Conservation (phyloP, 2,113 vertebrate genomes). For the Ancistrus triradiatus region DNA sequence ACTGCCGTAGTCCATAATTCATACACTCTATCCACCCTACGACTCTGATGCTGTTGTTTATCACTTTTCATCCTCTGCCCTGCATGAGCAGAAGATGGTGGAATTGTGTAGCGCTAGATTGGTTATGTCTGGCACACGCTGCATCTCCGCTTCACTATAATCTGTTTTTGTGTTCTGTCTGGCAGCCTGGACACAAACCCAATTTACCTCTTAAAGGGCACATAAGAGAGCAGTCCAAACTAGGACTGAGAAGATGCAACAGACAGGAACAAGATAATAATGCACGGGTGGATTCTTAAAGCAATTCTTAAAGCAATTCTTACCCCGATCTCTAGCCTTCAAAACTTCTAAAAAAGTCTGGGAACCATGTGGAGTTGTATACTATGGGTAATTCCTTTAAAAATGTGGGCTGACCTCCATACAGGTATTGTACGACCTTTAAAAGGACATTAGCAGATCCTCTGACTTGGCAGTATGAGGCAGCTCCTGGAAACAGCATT, state of each 20-base stretch:
- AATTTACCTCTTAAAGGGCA: conserved; percentile 68
- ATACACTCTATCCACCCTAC: not conserved
- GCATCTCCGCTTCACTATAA: conserved; percentile 55
- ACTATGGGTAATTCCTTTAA: too few species aligned
- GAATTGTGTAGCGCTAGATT: conserved; percentile 3
- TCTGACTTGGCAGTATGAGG: too few species aligned
- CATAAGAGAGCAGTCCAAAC: conserved; percentile 63
- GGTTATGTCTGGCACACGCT: conserved; percentile 31
- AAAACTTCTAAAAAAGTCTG: too few species aligned
- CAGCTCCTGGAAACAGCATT: too few species aligned
- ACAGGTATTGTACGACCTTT: too few species aligned
- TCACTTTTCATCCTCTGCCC: not conserved
- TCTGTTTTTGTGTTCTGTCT: conserved; percentile 69
- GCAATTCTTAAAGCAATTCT: too few species aligned
- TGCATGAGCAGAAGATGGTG: not conserved
- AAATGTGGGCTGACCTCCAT: too few species aligned
- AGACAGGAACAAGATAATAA: conserved; percentile 47
- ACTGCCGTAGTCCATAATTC: not conserved
- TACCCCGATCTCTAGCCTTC: too few species aligned
- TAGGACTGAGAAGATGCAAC: conserved; percentile 50
- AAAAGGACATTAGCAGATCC: too few species aligned
- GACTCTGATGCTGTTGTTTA: not conserved
- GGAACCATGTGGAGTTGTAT: too few species aligned
- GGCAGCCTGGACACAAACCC: conserved; percentile 65
- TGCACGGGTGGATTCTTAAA: not conserved